Evolutionary conservation across 2,888 invertebrate species (phyloP).

Genomic region (Chrysomela aeneicollis): DNA sequence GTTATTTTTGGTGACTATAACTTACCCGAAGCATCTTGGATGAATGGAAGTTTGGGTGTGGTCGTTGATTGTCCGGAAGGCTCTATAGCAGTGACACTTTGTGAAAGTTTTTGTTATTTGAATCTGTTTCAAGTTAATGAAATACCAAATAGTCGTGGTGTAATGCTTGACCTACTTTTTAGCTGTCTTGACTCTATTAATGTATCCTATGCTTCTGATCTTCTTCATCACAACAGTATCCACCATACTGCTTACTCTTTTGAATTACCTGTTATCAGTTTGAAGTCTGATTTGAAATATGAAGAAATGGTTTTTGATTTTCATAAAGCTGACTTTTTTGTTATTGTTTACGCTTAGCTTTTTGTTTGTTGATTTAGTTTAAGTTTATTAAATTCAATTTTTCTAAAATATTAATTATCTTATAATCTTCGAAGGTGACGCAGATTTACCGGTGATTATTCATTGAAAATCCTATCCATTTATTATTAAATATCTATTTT

Average conservation of each 20-base stretch:
- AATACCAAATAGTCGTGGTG: constrained; percentile 8
- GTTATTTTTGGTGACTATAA: constrained; percentile 7
- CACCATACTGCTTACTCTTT: not conserved
- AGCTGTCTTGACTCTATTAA: constrained; percentile 5
- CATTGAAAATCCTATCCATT: too few relatives aligned
- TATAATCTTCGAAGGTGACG: too few relatives aligned
- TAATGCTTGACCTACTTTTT: constrained; percentile 10
- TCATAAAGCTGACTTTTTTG: constrained; percentile 12
- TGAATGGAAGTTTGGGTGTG: too few relatives aligned
- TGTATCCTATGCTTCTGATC: constrained; percentile 5
- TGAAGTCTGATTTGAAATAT: not conserved
- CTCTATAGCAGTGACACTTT: not conserved
- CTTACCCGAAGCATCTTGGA: too few relatives aligned
- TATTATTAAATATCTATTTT: too few relatives aligned
- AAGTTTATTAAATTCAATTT: too few relatives aligned
- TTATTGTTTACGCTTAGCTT: too few relatives aligned
- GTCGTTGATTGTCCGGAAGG: not conserved
- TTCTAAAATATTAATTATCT: too few relatives aligned
- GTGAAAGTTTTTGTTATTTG: constrained; percentile 5
- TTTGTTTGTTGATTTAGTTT: too few relatives aligned
- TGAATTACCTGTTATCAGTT: constrained; percentile 4
- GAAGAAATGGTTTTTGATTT: constrained; percentile 10
- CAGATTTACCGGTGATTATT: too few relatives aligned
- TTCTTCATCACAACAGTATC: constrained; percentile 7
- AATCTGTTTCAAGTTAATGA: constrained; percentile 7